Conservation (phyloP, 2,888 invertebrate genomes). For the Nematopogon swammerdamellus region DNA sequence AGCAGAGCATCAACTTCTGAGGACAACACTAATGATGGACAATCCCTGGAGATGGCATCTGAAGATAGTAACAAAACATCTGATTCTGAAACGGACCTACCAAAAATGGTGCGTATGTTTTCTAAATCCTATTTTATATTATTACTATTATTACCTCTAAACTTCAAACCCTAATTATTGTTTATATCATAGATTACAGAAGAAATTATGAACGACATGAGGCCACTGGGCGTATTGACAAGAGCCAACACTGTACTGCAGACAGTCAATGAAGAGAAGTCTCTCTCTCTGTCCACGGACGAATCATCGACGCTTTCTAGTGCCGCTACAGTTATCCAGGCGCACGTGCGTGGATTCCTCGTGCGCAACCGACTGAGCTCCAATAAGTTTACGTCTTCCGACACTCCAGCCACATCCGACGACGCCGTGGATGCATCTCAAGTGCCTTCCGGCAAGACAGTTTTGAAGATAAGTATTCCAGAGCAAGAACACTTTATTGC, state of each 20-base stretch:
- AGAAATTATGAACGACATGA: too few species aligned
- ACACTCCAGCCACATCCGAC: constrained; percentile 34
- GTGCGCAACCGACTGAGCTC: constrained; percentile 52
- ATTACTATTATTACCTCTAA: too few species aligned
- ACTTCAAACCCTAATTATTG: too few species aligned
- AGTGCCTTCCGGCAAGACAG: constrained; percentile 33
- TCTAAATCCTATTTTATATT: too few species aligned
- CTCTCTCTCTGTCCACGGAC: constrained; percentile 44
- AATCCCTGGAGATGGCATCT: constrained; percentile 1
- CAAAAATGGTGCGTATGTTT: too few species aligned
- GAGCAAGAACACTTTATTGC: constrained; percentile 37
- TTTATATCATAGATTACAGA: too few species aligned
- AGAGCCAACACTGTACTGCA: constrained; percentile 47
- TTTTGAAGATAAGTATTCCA: constrained; percentile 45
- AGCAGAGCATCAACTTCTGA: constrained; percentile 42
- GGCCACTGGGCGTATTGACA: constrained; percentile 32
- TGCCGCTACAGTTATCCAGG: constrained; percentile 65
- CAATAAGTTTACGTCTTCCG: constrained; percentile 35
- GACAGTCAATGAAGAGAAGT: constrained; percentile 53
- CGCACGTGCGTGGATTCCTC: constrained; percentile 65
- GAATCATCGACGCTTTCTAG: constrained; percentile 50
- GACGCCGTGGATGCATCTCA: constrained; percentile 27
- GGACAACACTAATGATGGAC: constrained; percentile 28
- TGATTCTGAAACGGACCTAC: neutral
- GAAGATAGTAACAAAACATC: neutral